Conservation (phyloP, 2,113 vertebrate species). For the Pteruthius melanotis region DNA sequence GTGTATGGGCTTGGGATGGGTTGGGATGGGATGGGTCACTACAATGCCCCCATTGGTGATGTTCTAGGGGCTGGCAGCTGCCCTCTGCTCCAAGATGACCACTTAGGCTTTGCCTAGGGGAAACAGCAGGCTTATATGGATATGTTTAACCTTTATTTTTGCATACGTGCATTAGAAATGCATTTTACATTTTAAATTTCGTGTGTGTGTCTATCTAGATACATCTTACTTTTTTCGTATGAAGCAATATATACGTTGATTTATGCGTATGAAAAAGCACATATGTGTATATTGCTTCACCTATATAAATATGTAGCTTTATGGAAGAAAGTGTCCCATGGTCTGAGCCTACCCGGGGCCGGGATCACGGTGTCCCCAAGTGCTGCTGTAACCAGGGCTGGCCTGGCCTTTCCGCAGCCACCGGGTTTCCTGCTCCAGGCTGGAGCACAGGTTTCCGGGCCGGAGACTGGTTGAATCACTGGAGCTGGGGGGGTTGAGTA, state of each 20-base stretch:
- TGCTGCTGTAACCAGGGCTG: fast-evolving
- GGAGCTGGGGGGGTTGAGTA: background rate
- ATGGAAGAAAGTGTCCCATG: background rate
- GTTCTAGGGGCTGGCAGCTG: background rate
- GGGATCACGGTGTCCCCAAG: background rate
- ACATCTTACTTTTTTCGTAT: background rate
- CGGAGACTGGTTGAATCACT: constrained; percentile 11
- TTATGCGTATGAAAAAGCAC: background rate
- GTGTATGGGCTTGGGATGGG: fast-evolving
- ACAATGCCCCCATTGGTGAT: background rate
- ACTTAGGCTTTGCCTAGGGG: background rate
- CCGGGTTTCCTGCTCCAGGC: background rate
- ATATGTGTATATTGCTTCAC: background rate
- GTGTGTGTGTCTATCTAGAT: fast-evolving
- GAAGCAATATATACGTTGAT: background rate
- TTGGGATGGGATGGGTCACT: background rate
- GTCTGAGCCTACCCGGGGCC: background rate
- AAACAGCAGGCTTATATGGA: background rate
- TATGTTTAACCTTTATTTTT: background rate
- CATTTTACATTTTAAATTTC: background rate
- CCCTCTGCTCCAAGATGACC: background rate
- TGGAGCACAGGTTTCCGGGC: background rate
- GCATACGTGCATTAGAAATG: background rate
- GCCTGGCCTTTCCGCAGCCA: background rate
- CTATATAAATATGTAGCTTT: background rate